Conservation (phyloP, 1,140 invertebrate genomes). For the Amphibalanus amphitrite region DNA sequence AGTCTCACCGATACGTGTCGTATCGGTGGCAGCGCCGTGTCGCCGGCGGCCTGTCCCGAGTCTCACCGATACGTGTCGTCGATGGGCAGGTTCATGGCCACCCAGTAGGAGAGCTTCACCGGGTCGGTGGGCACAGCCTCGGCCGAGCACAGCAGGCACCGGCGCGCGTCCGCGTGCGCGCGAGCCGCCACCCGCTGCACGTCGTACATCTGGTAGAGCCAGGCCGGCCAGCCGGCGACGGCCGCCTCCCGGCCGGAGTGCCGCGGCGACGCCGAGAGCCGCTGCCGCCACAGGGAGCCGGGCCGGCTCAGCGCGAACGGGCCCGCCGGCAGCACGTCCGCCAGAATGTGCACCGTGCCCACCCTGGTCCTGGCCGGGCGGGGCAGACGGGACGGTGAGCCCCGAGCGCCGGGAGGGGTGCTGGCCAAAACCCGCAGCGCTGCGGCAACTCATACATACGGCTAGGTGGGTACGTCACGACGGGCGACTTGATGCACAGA, state of each 20-base stretch:
- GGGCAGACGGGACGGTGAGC: too few species aligned
- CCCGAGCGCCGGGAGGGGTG: too few species aligned
- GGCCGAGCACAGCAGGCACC: slow-evolving; percentile 11
- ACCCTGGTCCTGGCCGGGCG: neutral
- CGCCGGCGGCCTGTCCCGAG: too few species aligned
- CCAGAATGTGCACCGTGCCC: neutral
- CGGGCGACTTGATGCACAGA: too few species aligned
- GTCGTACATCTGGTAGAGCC: neutral
- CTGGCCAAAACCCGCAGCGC: too few species aligned
- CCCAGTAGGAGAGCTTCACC: slow-evolving; percentile 55
- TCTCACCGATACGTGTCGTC: slow-evolving; percentile 32
- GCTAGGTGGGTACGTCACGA: too few species aligned
- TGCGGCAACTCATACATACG: too few species aligned
- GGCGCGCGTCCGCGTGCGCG: neutral
- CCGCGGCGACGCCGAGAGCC: neutral
- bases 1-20: slow-evolving; percentile 30
- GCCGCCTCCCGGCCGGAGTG: neutral
- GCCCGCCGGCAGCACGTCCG: neutral
- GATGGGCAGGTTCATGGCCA: slow-evolving; percentile 50
- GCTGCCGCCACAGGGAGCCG: neutral
- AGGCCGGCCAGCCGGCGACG: neutral
- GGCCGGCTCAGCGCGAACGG: neutral
- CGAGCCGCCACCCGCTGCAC: neutral
- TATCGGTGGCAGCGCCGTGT: too few species aligned
- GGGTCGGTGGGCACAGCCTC: slow-evolving; percentile 35